Evolutionary conservation across 1,140 invertebrate species (phyloP), one percentile per base, ranked within the genome.

Genomic region (Coenobita brevimanus): DNA sequence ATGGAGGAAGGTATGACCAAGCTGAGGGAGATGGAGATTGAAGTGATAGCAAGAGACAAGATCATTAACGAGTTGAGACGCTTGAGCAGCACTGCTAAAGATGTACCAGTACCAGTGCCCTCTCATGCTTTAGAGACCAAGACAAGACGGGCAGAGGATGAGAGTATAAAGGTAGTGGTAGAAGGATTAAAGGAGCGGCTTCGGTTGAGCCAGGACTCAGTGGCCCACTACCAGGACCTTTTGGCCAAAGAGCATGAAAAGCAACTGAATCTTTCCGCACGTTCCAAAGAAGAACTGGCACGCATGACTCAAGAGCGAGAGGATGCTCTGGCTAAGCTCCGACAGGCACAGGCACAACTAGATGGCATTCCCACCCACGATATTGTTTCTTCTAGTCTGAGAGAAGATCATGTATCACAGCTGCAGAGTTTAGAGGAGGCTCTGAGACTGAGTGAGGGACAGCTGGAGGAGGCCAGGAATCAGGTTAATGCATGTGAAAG

Each of bases 141-240:
- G 17, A n/a, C 13, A 24, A n/a, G 67, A 13, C 17, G 13, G 24
- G 64, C 76, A 60, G 85, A 87, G 38, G 85, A 87, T 15, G 85
- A 87, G 50, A 80, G 76, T 41, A 60, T 87, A 24, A 80, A 54
- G 27, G 43, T 81, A n/a, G 62, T 87, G 10, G 43, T 87, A 24
- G 78, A 81, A 27, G 85, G 85, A 10, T 41, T 87, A n/a, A 87
- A 81, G 33, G 85, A 87, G 36, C 76, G 85, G 17, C 85, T 87
- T 17, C 43, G n/a, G 17, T 50, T 87, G 64, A 87, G 85, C 60
- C 85, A 87, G 41, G 67, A 80, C 24, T 64, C 76, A 50, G 76
- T 87, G 13, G 80, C 27, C n/a, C 85, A 87, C 30, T 87, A 87
- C 27, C 85, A 89, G 38, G 75, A 83, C 50, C 62, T 89, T n/a